These are phyloP conservation scores for Parelbella ahira DNA, from an alignment of 2,888 invertebrate genomes.

Conservation along the genomic window DNA sequence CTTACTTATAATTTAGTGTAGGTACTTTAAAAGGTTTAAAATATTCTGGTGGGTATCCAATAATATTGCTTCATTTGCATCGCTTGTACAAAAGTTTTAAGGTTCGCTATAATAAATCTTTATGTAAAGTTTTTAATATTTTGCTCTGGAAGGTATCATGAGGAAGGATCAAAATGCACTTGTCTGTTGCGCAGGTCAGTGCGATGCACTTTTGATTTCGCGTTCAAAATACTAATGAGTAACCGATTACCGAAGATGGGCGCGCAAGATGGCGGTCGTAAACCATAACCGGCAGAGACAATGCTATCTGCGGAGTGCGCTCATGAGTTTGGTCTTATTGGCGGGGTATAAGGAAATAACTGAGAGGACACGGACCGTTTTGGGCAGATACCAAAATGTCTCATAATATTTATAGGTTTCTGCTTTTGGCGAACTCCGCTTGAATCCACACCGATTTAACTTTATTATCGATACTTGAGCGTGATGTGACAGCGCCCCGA, in stretches of 20 bases:
- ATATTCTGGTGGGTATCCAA: too few relatives aligned
- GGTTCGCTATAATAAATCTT: too few relatives aligned
- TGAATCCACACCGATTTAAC: conserved; percentile 45
- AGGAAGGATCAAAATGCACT: conserved; percentile 6
- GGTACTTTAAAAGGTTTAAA: too few relatives aligned
- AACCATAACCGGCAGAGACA: conserved; percentile 51
- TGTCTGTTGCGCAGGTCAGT: conserved; percentile 43
- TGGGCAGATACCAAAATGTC: conserved; percentile 57
- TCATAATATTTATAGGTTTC: conserved; percentile 65
- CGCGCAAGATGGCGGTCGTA: conserved; percentile 42
- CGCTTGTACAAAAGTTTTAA: too few relatives aligned
- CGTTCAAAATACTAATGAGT: conserved; percentile 49
- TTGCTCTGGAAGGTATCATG: too few relatives aligned
- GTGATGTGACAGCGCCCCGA: conserved; percentile 38
- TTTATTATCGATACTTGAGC: conserved; percentile 44
- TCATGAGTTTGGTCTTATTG: conserved; percentile 49
- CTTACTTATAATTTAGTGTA: too few relatives aligned
- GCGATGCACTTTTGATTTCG: conserved; percentile 43
- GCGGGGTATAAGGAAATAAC: conserved; percentile 61
- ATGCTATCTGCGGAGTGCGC: conserved; percentile 42
- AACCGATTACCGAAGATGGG: conserved; percentile 48
- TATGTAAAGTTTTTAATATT: too few relatives aligned
- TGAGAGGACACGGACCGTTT: conserved; percentile 51
- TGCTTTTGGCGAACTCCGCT: conserved; percentile 50
- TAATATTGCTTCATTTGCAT: too few relatives aligned